Conservation (phyloP, 2,797 vertebrate genomes). For the Tamandua tetradactyla region DNA sequence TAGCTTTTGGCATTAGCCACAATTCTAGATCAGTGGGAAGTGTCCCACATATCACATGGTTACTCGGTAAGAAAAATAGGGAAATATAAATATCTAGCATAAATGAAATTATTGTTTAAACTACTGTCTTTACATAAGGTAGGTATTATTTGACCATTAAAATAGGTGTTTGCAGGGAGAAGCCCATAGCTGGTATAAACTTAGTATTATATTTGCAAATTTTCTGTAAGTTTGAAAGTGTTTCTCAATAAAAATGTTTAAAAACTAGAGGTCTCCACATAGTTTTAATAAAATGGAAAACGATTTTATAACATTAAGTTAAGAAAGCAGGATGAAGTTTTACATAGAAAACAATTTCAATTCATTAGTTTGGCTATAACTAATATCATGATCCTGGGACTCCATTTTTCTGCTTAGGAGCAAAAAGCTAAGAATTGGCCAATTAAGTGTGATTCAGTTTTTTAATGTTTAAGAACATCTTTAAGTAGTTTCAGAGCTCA, state of each 20-base stretch:
- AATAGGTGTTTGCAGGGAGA: not conserved
- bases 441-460: constrained; percentile 22
- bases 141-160: not conserved
- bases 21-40: not conserved
- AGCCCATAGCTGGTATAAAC: too few relatives aligned
- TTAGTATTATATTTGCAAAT: too few relatives aligned
- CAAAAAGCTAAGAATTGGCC: constrained; percentile 2
- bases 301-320: not conserved
- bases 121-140: not conserved
- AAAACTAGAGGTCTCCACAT: not conserved
- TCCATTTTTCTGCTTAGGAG: not conserved
- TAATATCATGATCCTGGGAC: not conserved
- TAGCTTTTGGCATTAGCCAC: not conserved
- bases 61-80: not conserved
- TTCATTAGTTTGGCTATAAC: constrained; percentile 9
- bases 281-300: constrained; percentile 31
- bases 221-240: too few relatives aligned
- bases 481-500: not conserved
- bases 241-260: not conserved
- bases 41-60: not conserved
- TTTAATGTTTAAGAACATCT: not conserved
- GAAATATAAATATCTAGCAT: not conserved
- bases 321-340: not conserved
- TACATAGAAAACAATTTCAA: not conserved
- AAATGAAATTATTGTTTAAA: not conserved